Base-by-base conservation (phyloP, 2,888 invertebrate genomes). In the Patella pellucida region DNA sequence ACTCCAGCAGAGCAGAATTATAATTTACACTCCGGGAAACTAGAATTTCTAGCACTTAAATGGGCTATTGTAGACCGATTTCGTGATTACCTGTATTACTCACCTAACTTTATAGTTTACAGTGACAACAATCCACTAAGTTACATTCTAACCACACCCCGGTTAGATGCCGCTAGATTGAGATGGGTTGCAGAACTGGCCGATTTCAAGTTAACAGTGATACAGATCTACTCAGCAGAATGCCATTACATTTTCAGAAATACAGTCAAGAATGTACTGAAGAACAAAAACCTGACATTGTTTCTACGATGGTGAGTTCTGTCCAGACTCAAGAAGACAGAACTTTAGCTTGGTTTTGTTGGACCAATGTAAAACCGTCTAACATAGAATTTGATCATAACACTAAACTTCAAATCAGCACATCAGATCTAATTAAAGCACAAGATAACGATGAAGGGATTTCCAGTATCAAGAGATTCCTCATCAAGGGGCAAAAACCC, bases 1-100 rank as follows among this genome's bases (percentile, higher is more conserved):
- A 69, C 78, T 7, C 73, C 79, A 19, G 74, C 82, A 12, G 85
- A 86, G 67, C 72, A 80, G 69, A 83, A 82, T 52, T 86, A 85
- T 69, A 77, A 80, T 52, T 23, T 78, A 1, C 81, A 82, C 31
- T 80, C 76, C 15, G 78, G 81, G 27, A 80, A 81, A 68, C 23
- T 80, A 9, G 79, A 82, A 52, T 77, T 82, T 51, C 54, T 81
- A 14, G 79, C 79, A 9, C 23, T 83, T 0, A 77, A 79, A 71
- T 80, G 79, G 82, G 75, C 79, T 14, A 71, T 81, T 1, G 73
- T 76, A 4, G 81, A 83, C 0, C 69, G 79, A 0, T 83, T 83
- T 67, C 52, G 79, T 23, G 81, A 82, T 69, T 83, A 79, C 41
- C 68, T 83, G 0, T 81, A 79, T 67, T 81, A 81, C 68, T 56